Evolutionary conservation across 2,113 vertebrate species (phyloP).

Genomic region (Siniperca knerii): DNA sequence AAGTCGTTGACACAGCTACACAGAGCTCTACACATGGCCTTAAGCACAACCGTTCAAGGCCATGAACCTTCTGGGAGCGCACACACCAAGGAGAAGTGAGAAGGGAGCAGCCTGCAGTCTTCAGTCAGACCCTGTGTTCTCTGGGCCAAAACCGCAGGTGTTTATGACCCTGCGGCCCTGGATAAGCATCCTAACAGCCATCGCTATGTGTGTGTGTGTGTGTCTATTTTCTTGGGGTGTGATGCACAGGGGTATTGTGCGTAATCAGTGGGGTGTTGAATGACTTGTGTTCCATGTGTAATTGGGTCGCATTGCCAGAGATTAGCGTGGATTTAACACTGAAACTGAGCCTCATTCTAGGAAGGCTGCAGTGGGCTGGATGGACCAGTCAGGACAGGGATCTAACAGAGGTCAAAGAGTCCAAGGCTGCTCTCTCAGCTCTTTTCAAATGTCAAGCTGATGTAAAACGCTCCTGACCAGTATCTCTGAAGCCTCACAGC

Average conservation of each 20-base stretch:
- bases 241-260: constrained; percentile 60
- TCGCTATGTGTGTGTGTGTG: constrained; percentile 47
- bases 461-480: constrained; percentile 79
- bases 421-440: constrained; percentile 80
- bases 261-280: constrained; percentile 74
- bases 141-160: constrained; percentile 63
- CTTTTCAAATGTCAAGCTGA: constrained; percentile 84
- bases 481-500: constrained; percentile 55
- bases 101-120: constrained; percentile 13
- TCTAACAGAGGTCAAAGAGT: constrained; percentile 49
- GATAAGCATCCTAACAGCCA: constrained; percentile 63
- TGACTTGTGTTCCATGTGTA: constrained; percentile 79
- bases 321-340: constrained; percentile 78
- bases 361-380: constrained; percentile 62
- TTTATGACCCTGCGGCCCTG: constrained; percentile 62
- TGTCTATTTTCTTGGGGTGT: constrained; percentile 42
- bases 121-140: constrained; percentile 30
- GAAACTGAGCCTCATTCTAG: constrained; percentile 76
- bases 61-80: constrained; percentile 41
- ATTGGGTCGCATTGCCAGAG: constrained; percentile 80
- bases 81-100: constrained; percentile 2
- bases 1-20: constrained; percentile 52
- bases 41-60: constrained; percentile 37
- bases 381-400: constrained; percentile 39
- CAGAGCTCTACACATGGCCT: constrained; percentile 25